Conservation (phyloP, 2,797 vertebrate genomes). For the Lepus townsendii region DNA sequence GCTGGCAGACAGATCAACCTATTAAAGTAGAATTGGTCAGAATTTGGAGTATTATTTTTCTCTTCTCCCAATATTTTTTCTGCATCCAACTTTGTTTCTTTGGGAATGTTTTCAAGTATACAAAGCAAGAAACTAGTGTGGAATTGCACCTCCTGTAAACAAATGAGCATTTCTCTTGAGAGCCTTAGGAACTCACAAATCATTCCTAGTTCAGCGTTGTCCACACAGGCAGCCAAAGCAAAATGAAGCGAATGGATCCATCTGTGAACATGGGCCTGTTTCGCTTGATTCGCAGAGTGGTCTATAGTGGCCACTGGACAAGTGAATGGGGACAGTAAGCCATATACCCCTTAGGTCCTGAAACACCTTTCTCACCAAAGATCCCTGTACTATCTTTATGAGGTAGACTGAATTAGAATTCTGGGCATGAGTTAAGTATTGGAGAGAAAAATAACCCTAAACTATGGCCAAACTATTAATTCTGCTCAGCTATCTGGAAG, state of each 20-base stretch:
- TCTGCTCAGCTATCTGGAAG: background rate
- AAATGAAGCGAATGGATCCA: constrained; percentile 37
- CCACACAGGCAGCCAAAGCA: constrained; percentile 24
- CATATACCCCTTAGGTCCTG: background rate
- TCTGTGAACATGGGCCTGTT: background rate
- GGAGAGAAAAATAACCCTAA: constrained; percentile 14
- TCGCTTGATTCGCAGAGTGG: background rate
- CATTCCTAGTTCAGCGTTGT: constrained; percentile 26
- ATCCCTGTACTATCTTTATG: background rate
- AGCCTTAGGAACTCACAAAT: constrained; percentile 47
- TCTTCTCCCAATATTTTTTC: constrained; percentile 84
- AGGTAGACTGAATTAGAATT: background rate
- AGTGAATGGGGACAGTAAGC: background rate
- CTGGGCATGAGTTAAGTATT: constrained; percentile 3
- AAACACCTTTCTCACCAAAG: constrained; percentile 16
- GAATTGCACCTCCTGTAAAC: constrained; percentile 65
- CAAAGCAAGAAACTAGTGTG: constrained; percentile 79
- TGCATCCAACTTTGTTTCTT: constrained; percentile 87
- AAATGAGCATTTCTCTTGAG: constrained; percentile 63
- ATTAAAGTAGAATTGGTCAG: constrained; percentile 88
- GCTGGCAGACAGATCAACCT: constrained; percentile 87
- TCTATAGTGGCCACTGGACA: background rate
- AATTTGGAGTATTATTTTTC: constrained; percentile 88
- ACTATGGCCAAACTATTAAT: background rate
- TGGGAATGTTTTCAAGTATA: constrained; percentile 87